Base-by-base conservation (phyloP, 2,888 invertebrate species). In the Eupsilia transversa region DNA sequence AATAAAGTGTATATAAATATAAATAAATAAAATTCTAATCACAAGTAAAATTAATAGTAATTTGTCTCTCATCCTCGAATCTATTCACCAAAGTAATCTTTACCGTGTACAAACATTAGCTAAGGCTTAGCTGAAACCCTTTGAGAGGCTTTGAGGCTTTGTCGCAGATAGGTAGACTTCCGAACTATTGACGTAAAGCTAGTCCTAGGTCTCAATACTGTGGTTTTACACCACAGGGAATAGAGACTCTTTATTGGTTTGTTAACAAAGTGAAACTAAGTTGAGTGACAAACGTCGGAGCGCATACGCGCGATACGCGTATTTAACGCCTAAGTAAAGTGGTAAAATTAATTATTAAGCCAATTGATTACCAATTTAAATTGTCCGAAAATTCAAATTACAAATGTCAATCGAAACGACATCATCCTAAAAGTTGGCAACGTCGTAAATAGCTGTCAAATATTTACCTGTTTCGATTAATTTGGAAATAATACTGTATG, bases 131-230 rank as follows among this genome's bases (percentile, higher is more conserved):
- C 1, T 49, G 6, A n/a, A 23, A 33, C 33, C 41, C 38, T 79
- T 71, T 79, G 57, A 57, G 38, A 59, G 20, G 59, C 60, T 41
- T 54, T 46, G 63, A 64, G 23, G 38, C 46, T 64, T 64, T 46
- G 23, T 46, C 4, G 23, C 23, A 30, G 23, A 3, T 17, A n/a
- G 17, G 17, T 20, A n/a, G 4, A 35, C 12, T n/a, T n/a, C n/a
- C 17, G 30, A 10, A 14, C 35, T 52, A 63, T 71, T 72, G 73
- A 49, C n/a, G 20, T 33, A 12, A n/a, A 52, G n/a, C 49, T 75
- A 33, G 66, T 57, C 66, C n/a, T 23, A 4, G 0, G 27, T 54
- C 35, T 46, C 60, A 52, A 43, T 17, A 27, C 43, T 81, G 75
- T 27, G 41, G 78, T 56, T 56, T 57, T 23, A 5, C 14, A 5